phyloP scores from a whole-genome alignment of 2,113 vertebrate species.

The Pollachius pollachius region DNA sequence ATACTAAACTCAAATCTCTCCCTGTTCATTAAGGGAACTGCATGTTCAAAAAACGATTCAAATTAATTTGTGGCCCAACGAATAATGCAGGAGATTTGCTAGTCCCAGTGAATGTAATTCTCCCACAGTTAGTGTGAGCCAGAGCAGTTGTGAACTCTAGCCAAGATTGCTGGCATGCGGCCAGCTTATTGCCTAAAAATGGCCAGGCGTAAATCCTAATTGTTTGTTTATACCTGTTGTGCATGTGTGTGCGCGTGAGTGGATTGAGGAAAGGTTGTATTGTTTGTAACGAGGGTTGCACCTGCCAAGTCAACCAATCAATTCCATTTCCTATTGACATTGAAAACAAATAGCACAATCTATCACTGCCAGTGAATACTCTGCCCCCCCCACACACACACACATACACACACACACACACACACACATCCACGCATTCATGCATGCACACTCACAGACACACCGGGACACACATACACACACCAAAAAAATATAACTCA shows the following conservation, averaged over 20 bases:
- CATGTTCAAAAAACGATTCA: no score
- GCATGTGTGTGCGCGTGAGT: neutral
- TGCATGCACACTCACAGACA: conserved; percentile 6
- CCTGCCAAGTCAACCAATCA: conserved; percentile 27
- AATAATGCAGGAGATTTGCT: no score
- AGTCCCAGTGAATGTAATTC: no score
- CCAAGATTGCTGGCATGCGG: no score
- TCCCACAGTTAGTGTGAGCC: neutral
- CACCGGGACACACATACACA: neutral
- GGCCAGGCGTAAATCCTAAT: no score
- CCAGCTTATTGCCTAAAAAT: no score
- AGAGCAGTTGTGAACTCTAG: no score
- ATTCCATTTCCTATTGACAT: conserved; percentile 17
- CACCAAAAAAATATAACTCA: conserved; percentile 3
- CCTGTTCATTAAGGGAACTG: no score
- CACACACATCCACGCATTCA: neutral
- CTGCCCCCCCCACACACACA: neutral
- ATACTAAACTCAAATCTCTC: no score
- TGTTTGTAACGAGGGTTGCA: conserved; percentile 10
- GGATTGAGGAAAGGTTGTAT: neutral
- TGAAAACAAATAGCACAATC: conserved; percentile 32
- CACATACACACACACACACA: conserved; percentile 1
- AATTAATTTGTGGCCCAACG: no score
- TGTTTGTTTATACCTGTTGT: no score
- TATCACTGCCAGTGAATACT: conserved; percentile 11